Base-by-base conservation (phyloP, 2,113 vertebrate genomes). In the Equus quagga region DNA sequence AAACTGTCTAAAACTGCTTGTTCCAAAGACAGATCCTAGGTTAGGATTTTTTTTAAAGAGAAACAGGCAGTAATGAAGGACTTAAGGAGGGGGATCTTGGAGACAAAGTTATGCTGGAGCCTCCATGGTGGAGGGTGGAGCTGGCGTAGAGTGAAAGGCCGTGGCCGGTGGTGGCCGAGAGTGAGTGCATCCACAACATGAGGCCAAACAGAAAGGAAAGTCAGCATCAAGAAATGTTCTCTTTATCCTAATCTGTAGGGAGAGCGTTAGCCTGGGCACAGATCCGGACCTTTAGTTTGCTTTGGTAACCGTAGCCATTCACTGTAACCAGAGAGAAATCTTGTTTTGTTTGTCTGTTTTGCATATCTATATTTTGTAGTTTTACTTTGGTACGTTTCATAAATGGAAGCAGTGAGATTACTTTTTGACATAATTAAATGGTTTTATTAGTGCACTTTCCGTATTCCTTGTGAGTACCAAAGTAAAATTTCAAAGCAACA, bases 371-470 rank as follows among this genome's bases (percentile, higher is more conserved):
- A 75, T 91, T 96, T 94, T 93, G 56, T 65, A 91, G 18, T 91
- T 96, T 87, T 4, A 76, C 41, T 86, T 83, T 69, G 84, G 90
- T 92, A 18, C 9, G 65, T 87, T 93, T 93, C 78, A 86, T 94
- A 96, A 94, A 79, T 56, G 69, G 78, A 3, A 69, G 26, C 24
- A 56, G 23, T 84, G 58, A 88, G 51, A 76, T 46, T 89, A 54
- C 19, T 86, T 73, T 85, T 62, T 17, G 14, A 64, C 67, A 92
- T 94, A 73, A 79, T 49, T 78, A 72, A 33, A 58, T 70, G 24
- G 33, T 87, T 97, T 88, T 91, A 72, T 97, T 91, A 44, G 1
- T 79, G 0, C 10, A 54, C 91, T 89, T 97, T 91, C 41, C 8
- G 79, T 78, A 78, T 92, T 41, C 33, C 33, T 92, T 88, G 6